Conservation (phyloP, 2,888 invertebrate species). For the Atrina japonica region DNA sequence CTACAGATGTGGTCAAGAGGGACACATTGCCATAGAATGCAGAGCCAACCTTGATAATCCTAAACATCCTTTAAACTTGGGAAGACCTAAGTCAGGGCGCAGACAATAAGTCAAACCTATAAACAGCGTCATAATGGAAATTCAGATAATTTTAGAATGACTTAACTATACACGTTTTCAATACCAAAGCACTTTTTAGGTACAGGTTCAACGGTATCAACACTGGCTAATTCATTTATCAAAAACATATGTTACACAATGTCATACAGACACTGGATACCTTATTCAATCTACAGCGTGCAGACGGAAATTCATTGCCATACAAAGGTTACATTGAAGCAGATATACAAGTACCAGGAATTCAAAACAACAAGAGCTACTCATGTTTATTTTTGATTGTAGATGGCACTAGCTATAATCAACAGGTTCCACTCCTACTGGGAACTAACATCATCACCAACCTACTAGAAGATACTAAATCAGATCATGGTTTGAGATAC, state of each 20-base stretch:
- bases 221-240: neutral
- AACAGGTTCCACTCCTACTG: neutral
- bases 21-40: conserved; percentile 6
- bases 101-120: conserved; percentile 7
- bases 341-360: neutral
- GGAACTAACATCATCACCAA: conserved; percentile 5
- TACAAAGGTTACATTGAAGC: conserved; percentile 1
- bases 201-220: no score
- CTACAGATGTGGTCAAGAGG: conserved; percentile 2
- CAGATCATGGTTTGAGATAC: conserved; percentile 14
- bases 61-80: conserved; percentile 2
- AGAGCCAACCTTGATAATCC: conserved; percentile 2
- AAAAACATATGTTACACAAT: neutral
- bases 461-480: conserved; percentile 2
- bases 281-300: neutral
- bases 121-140: conserved; percentile 9
- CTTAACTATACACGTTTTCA: neutral
- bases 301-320: conserved; percentile 8
- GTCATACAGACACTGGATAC: neutral
- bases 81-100: conserved; percentile 8
- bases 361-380: neutral
- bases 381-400: conserved; percentile 7
- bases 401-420: conserved; percentile 1
- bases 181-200: neutral
- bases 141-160: neutral